phyloP scores from a whole-genome alignment of 1,140 invertebrate species.

The Muscidifurax raptorellus region DNA sequence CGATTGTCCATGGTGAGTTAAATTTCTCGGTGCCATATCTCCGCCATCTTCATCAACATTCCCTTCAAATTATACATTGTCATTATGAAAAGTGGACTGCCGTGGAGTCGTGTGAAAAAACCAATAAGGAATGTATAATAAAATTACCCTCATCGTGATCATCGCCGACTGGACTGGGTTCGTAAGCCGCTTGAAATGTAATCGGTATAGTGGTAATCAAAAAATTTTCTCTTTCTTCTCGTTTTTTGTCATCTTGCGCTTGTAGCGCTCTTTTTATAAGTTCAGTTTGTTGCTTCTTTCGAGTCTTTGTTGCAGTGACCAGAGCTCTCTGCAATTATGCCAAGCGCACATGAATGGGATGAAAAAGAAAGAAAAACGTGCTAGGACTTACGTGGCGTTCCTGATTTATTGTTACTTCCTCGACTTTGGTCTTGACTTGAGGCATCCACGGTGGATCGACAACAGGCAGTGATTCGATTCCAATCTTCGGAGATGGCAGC shows the following conservation, averaged over 20 bases:
- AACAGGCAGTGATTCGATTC: slow-evolving; percentile 93
- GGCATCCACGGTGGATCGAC: slow-evolving; percentile 99
- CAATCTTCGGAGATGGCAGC: slow-evolving; percentile 98
- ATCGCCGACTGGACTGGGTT: slow-evolving; percentile 90
- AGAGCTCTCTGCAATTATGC: slow-evolving; percentile 86
- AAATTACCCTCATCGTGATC: slow-evolving; percentile 88
- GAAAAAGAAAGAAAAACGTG: no score
- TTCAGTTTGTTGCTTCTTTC: slow-evolving; percentile 99
- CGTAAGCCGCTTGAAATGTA: slow-evolving; percentile 95
- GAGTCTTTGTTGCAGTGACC: slow-evolving; percentile 98
- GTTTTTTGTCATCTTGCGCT: slow-evolving; percentile 96
- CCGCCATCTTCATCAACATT: slow-evolving; percentile 81
- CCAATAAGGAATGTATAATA: background rate
- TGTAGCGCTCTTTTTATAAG: slow-evolving; percentile 95
- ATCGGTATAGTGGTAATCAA: slow-evolving; percentile 97
- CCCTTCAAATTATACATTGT: slow-evolving; percentile 45
- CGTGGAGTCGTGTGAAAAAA: no score
- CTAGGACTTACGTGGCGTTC: slow-evolving; percentile 93
- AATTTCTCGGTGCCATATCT: slow-evolving; percentile 81
- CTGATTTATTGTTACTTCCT: slow-evolving; percentile 99
- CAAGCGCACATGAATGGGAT: no score
- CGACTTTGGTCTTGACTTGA: slow-evolving; percentile 97
- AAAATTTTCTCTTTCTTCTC: slow-evolving; percentile 96
- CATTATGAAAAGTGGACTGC: background rate
- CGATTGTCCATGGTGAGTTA: slow-evolving; percentile 88